Evolutionary conservation across 2,888 invertebrate species (phyloP), one percentile per base, ranked within the genome.

Genomic region (Pyrgus malvae): DNA sequence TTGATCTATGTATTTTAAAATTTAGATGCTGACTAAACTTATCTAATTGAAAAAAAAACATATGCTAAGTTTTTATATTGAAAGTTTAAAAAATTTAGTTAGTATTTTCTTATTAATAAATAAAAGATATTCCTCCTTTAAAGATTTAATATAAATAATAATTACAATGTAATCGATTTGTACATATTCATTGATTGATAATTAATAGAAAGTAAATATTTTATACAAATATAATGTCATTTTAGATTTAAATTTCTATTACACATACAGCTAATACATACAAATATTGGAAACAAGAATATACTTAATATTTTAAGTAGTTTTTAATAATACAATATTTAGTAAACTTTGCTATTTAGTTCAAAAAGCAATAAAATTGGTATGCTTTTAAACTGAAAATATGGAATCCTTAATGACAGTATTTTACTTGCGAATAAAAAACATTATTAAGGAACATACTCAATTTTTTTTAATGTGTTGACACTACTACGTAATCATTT

Each of bases 181-280:
- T 88, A 88, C 87, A 87, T 83, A 85, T 78, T 78, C 78, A 84
- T 84, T 78, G 78, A 79, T 78, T 79, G 83, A 83, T 78, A 83
- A 80, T n/a, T 74, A 80, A 81, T 82, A 82, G 80, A 84, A 85
- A 84, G 82, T 83, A 84, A 84, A 81, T 78, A 79, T 82, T 86
- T 84, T 82, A 83, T 86, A 87, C 82, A 88, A 84, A 86, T 86
- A 83, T 84, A 83, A 84, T 85, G 84, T 86, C 79, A 85, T 83
- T 85, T 83, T 74, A 78, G 67, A 77, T 79, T 79, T 76, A 77
- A 67, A 77, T 79, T 79, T 76, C 73, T 71, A 74, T 73, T 81
- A 78, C 69, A 78, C 73, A 77, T 76, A 80, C 76, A 80, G 72
- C 70, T 76, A 70, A 72, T 66, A 74, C 66, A 74, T 69, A 65